Percentiles rank a stretch among this genome's conserved stretches.
Evolutionary conservation across 2,797 vertebrate genomes (phyloP).

Genomic region (Meda fulgida): DNA sequence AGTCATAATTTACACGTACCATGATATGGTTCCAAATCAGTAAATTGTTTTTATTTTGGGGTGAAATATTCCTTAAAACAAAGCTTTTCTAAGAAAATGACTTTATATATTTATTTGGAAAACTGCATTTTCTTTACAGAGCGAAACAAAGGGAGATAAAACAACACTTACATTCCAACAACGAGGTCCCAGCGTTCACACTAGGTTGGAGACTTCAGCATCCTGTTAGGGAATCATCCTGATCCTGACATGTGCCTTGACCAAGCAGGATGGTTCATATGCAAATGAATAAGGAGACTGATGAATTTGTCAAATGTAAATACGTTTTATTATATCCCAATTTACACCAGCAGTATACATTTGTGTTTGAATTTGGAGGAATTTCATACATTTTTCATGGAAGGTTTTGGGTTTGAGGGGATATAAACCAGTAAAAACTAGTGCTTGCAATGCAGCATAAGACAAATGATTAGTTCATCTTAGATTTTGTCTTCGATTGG

Average conservation of each 20-base stretch:
- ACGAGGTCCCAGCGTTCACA: constrained; percentile 70
- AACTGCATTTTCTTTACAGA: not conserved
- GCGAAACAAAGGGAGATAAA: not conserved
- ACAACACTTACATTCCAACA: not conserved
- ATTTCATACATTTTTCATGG: not conserved
- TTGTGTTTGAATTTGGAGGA: not conserved
- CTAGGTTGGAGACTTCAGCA: constrained; percentile 32
- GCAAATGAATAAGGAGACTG: constrained; percentile 15
- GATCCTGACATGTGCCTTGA: constrained; percentile 60
- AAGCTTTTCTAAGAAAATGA: too few species aligned
- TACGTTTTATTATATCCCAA: not conserved
- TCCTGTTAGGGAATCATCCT: constrained; percentile 69
- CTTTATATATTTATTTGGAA: too few species aligned
- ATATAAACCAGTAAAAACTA: not conserved
- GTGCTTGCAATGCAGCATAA: not conserved
- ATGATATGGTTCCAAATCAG: too few species aligned
- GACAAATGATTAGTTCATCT: not conserved
- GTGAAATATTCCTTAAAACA: too few species aligned
- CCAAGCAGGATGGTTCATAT: constrained; percentile 66
- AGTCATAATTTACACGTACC: too few species aligned
- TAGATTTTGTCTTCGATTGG: not conserved
- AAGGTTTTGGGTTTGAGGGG: not conserved
- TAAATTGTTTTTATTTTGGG: too few species aligned
- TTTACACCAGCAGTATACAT: not conserved
- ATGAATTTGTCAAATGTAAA: not conserved